Base-by-base conservation (phyloP, 2,888 invertebrate genomes). In the Esperia sulphurella region DNA sequence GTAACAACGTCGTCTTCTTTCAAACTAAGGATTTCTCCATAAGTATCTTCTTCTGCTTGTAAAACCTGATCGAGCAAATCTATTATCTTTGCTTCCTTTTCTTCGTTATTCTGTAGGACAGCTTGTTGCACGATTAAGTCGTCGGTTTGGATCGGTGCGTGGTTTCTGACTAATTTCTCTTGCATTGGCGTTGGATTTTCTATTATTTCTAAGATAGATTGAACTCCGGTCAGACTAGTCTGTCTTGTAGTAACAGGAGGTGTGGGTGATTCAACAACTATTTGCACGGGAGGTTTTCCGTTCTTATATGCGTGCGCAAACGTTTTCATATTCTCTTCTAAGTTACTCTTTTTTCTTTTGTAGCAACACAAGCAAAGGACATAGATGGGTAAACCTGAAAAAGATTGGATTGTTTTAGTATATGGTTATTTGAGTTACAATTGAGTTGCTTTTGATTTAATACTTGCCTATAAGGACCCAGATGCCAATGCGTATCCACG, bases 401-500 rank as follows among this genome's bases (percentile, higher is more conserved):
- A 4, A 29, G 21, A 21, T 21, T 21, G 5, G 21, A 21, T 21
- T 2, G 2, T 3, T 21, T 2, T 3, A 21, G 5, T 21, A 2
- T 21, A 21, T 21, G 21, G 21, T 2, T 21, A 3, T 21, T 21
- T 5, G 5, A 2, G 5, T 21, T 5, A 21, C n/a, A 21, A 21
- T 2, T 5, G 21, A 21, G 21, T 21, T 5, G 37, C 7, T 21
- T 6, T 21, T 40, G 40, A 37, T 10, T 6, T 29, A 13, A 13
- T 31, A 53, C 67, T 90, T 79, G 95, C 97, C 97, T 55, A 96
- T 79, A 9, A 78, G 71, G 88, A 97, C 92, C 97, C 97, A 97
- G 30, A 96, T 84, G 3, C 84, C 86, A 69, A 97, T 95, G 57
- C 96, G 83, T n/a, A 96, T 87, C 97, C 97, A 97, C 0, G 97